Percentiles rank a stretch among this genome's conserved stretches.
These are phyloP conservation scores for Rhabdomys pumilio DNA, from an alignment of 2,797 vertebrate species.

Conservation along the genomic window DNA sequence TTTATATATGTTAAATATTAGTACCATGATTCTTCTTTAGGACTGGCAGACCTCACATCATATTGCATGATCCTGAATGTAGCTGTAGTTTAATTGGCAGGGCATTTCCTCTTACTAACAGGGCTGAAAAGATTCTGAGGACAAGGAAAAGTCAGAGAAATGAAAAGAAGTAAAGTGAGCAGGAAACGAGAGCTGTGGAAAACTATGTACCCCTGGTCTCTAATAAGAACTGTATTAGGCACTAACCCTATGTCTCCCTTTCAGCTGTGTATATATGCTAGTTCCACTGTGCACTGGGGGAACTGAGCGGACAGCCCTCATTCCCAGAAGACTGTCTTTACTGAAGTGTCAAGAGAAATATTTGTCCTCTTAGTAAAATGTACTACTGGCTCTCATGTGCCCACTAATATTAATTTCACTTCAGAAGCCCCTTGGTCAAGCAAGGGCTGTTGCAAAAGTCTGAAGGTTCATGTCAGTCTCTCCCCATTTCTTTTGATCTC, in stretches of 20 bases:
- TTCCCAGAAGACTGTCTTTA: constrained; percentile 42
- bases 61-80: constrained; percentile 28
- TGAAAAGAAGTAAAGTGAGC: background rate
- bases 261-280: constrained; percentile 10
- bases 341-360: background rate
- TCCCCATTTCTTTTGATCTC: background rate
- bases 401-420: constrained; percentile 28
- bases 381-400: background rate
- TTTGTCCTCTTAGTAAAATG: background rate
- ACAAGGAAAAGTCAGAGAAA: background rate
- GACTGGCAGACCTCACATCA: background rate
- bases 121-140: background rate
- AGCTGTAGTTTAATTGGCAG: background rate
- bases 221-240: background rate
- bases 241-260: constrained; percentile 18
- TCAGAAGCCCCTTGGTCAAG: constrained; percentile 24
- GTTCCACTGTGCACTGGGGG: background rate
- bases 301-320: background rate
- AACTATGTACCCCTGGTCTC: background rate
- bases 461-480: constrained; percentile 30
- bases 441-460: background rate
- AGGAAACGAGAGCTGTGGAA: background rate
- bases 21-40: background rate
- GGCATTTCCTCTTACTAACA: background rate
- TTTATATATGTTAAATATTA: background rate